phyloP scores from a whole-genome alignment of 37 sponge, comb jelly and placozoan species.

The Haliclona indistincta region DNA sequence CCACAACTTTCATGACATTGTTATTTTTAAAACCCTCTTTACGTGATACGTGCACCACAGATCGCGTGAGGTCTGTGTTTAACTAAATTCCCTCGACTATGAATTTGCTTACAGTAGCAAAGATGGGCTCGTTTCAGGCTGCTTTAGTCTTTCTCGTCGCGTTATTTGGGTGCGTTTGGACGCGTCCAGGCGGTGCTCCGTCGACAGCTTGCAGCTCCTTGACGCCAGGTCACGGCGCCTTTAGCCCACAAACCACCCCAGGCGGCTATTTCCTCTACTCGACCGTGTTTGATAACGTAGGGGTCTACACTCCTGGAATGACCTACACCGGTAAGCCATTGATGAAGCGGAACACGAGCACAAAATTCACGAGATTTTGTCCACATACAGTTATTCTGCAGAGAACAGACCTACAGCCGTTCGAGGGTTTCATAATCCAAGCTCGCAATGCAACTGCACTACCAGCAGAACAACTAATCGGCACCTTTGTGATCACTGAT shows the following conservation, averaged over 20 bases:
- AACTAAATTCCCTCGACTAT: too few species aligned
- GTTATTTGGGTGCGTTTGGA: too few species aligned
- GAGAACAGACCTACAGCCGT: background rate
- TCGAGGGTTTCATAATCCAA: slow-evolving; percentile 5
- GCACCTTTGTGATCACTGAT: background rate
- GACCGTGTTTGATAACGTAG: background rate
- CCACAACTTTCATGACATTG: too few species aligned
- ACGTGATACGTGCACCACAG: too few species aligned
- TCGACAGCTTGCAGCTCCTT: background rate
- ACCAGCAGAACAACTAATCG: background rate
- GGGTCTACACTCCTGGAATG: background rate
- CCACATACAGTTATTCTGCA: too few species aligned
- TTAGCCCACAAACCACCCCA: background rate
- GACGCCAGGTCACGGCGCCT: background rate
- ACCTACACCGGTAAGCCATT: background rate
- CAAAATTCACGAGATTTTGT: too few species aligned
- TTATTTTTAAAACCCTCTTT: too few species aligned
- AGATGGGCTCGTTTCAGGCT: too few species aligned
- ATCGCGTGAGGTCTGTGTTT: too few species aligned
- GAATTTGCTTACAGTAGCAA: too few species aligned
- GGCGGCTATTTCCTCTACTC: background rate
- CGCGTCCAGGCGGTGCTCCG: background rate
- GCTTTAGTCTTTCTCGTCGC: too few species aligned
- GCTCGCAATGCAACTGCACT: background rate
- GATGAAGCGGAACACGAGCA: too few species aligned